A percentile compares a stretch with the other conserved stretches of the same genome.
Conservation (phyloP, 2,797 vertebrate species). For the Synanceia verrucosa region DNA sequence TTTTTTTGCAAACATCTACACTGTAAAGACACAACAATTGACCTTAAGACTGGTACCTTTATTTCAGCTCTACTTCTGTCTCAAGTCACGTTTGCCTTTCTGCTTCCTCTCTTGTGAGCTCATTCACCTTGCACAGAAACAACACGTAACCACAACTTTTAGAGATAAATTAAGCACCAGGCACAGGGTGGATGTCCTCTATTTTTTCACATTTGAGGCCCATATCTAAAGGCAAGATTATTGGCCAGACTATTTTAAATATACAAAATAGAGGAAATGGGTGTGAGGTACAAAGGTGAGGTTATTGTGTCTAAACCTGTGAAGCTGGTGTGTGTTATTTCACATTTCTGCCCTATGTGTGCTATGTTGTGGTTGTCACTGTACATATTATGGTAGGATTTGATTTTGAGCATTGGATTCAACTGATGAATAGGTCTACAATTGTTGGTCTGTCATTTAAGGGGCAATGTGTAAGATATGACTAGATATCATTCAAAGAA, state of each 20-base stretch:
- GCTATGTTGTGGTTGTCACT: neutral
- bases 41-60: neutral
- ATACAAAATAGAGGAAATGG: constrained; percentile 35
- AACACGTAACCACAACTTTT: constrained; percentile 3
- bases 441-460: neutral
- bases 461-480: neutral
- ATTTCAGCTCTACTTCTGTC: neutral
- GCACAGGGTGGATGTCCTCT: constrained; percentile 14
- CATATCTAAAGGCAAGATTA: constrained; percentile 37
- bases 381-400: neutral
- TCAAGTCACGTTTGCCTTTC: constrained; percentile 5
- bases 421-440: neutral
- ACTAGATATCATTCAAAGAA: neutral
- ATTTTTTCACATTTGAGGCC: constrained; percentile 23
- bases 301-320: constrained; percentile 13
- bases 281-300: constrained; percentile 3
- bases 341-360: neutral
- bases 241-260: constrained; percentile 26
- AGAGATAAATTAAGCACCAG: constrained; percentile 36
- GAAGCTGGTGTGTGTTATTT: neutral
- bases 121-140: constrained; percentile 8
- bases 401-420: neutral
- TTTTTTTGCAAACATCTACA: constrained; percentile 18
- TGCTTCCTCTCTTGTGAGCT: neutral
- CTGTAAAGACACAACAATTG: constrained; percentile 10